Base-by-base conservation (phyloP, 1,140 invertebrate species). In the Archivesica marissinica region DNA sequence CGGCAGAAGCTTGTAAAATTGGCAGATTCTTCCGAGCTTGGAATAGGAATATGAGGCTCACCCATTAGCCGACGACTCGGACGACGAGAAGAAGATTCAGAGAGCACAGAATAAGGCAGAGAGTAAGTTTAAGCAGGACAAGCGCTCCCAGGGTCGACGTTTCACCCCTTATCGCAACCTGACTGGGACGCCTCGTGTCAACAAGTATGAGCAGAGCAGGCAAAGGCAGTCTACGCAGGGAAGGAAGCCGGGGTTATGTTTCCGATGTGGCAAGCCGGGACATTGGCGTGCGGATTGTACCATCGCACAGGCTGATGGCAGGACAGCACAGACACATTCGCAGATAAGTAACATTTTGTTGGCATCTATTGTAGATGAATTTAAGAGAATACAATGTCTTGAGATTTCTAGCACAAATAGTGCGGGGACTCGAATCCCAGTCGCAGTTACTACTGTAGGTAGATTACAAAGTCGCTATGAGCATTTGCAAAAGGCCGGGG, bases 41-140 rank as follows among this genome's bases (percentile, higher is more conserved):
- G 64, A 30, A 33, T 33, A 68, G 7, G 28, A 33, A 39, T 72
- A 72, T 23, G 72, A 75, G 33, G 41, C 72, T 13, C 72, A 75
- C 28, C 72, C 72, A 30, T 23, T 75, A 9, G 72, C 50, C 6
- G 72, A 75, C 28, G 38, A 75, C 35, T 75, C 72, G 23, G 72
- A 75, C 44, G 72, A 75, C 38, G 72, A 75, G 33, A 75, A 75
- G 25, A 75, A 75, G 33, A 75, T 75, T 30, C 33, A 52, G 23
- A 75, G 30, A 52, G 72, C 72, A 2, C 72, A 75, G 28, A 33
- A 28, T 13, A 9, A 75, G 44, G 44, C 72, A 52, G 50, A 75
- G 17, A n/a, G n/a, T n/a, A 41, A 25, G 6, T 52, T 52, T 13
- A 20, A 30, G 11, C n/a, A 54, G n/a, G 72, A 75, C 11, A 13